phyloP scores from a whole-genome alignment of 2,888 invertebrate genomes.

The Cephus pygmeus region DNA sequence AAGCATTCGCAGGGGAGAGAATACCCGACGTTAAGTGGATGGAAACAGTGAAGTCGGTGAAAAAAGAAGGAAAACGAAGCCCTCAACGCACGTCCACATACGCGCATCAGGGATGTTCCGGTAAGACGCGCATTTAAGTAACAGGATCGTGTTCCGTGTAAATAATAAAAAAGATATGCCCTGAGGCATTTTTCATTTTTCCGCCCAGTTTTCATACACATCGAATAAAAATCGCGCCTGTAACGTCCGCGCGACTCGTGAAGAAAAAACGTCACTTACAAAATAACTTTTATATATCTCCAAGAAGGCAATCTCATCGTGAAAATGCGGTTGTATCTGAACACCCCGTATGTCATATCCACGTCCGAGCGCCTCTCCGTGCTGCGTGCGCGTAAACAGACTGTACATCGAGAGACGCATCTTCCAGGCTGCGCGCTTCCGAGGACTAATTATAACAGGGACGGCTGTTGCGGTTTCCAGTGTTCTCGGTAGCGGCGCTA shows the following conservation, averaged over 20 bases:
- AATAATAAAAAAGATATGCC: neutral
- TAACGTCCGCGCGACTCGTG: neutral
- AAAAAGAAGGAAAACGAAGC: neutral
- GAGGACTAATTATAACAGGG: slow-evolving; percentile 6
- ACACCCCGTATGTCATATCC: neutral
- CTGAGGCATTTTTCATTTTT: neutral
- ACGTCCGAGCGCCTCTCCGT: neutral
- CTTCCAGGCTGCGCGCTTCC: neutral
- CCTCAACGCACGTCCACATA: neutral
- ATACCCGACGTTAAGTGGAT: neutral
- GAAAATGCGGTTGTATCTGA: neutral
- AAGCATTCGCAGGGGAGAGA: neutral
- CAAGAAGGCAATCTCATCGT: neutral
- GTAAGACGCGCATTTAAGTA: neutral
- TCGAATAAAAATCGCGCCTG: too few species aligned
- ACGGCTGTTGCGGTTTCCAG: neutral
- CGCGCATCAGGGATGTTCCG: neutral
- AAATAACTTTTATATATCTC: neutral
- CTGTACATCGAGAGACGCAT: too few species aligned
- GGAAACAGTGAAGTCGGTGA: neutral
- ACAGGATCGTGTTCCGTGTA: neutral
- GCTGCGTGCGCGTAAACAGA: too few species aligned
- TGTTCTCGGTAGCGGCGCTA: neutral
- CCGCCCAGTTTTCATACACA: neutral
- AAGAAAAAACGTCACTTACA: neutral